Evolutionary conservation across 1,140 invertebrate species (phyloP), one percentile per base, ranked within the genome.

Genomic region (Drosophila funebris): DNA sequence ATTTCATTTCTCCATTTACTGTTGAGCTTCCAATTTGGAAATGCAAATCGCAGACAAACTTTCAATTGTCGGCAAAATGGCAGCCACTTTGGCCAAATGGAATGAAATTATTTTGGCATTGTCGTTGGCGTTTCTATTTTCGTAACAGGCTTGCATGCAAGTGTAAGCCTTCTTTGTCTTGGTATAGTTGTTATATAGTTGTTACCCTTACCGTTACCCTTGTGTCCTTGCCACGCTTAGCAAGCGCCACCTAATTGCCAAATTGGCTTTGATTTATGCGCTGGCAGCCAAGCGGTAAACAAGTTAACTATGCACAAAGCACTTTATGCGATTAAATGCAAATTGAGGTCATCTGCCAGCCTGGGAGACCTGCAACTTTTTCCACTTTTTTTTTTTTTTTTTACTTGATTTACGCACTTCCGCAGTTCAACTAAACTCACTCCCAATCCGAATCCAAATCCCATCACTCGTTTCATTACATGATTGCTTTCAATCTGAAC

Each of bases 401-500:
- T 63, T 48, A 82, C 87, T 82, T 88, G 82, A 87, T 87, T 87
- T 88, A 87, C 78, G 83, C 82, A 78, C 74, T 87, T 87, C 78
- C 82, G 82, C 83, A 77, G 56, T 31, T 44, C 43, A 68, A 14
- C 18, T 7, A 3, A 29, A 54, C 58, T 64, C 57, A 39, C 36
- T 44, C 37, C 57, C 66, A 20, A 20, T 39, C 31, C 57, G 18
- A 37, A 0, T 16, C 60, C 11, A 20, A 16, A 29, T 11, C 13
- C 29, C 13, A 20, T 33, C 50, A 20, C 43, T 18, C 4, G 8
- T 50, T 52, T 67, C 72, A 84, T 85, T 80, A 73, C 64, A 69
- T 84, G 81, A 84, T 82, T 87, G 60, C 75, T 64, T 68, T 73
- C 71, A 69, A 73, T 69, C 71, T 73, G 57, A 41, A 71, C 48